phyloP scores from a whole-genome alignment of 2,888 invertebrate genomes.

The Abrostola triplasia region DNA sequence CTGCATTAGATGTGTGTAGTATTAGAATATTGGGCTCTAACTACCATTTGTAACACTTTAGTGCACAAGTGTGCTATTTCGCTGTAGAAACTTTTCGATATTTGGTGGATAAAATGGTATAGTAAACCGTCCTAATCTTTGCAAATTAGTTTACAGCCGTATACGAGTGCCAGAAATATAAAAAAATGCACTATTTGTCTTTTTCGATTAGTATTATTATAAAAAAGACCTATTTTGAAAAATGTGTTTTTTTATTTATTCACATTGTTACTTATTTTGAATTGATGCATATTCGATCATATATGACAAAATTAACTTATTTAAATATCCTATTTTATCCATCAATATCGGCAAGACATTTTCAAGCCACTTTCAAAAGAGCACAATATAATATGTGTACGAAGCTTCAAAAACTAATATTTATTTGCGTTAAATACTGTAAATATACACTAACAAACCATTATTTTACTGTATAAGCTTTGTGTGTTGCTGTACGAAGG shows the following conservation, averaged over 20 bases:
- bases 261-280: too few species aligned
- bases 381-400: slow-evolving; percentile 48
- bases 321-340: too few species aligned
- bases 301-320: too few species aligned
- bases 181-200: not conserved
- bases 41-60: not conserved
- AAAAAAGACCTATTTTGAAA: not conserved
- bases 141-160: not conserved
- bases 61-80: not conserved
- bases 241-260: too few species aligned
- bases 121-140: not conserved
- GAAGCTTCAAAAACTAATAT: slow-evolving; percentile 57
- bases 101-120: not conserved
- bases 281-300: too few species aligned
- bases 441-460: slow-evolving; percentile 88
- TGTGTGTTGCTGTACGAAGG: slow-evolving; percentile 78
- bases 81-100: not conserved
- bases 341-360: slow-evolving; percentile 11
- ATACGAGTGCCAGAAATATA: not conserved
- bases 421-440: slow-evolving; percentile 66
- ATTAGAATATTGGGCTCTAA: slow-evolving; percentile 57
- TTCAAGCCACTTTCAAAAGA: slow-evolving; percentile 37
- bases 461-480: slow-evolving; percentile 75
- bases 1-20: slow-evolving; percentile 45
- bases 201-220: too few species aligned